Percentiles rank a stretch among this genome's conserved stretches.
These are phyloP conservation scores for Lamprotornis superbus DNA, from an alignment of 2,113 vertebrate species.

Conservation along the genomic window DNA sequence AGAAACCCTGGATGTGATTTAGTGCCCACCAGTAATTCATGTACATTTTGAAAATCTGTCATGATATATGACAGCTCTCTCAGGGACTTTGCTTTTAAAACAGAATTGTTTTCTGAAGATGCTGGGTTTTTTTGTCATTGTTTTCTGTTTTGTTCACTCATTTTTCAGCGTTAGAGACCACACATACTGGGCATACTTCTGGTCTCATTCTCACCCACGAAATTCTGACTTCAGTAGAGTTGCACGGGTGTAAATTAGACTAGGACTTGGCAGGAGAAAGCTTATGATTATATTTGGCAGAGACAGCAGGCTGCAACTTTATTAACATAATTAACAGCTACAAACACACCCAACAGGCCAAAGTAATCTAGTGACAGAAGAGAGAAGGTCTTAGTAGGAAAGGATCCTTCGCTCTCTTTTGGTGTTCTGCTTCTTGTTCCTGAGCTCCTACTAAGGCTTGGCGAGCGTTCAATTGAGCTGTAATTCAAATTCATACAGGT, in stretches of 20 bases:
- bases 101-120: conserved; percentile 38
- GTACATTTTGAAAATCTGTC: conserved; percentile 8
- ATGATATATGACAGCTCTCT: neutral
- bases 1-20: conserved; percentile 21
- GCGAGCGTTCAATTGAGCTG: conserved; percentile 72
- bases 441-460: conserved; percentile 57
- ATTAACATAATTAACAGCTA: conserved; percentile 69
- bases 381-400: conserved; percentile 42
- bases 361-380: conserved; percentile 46
- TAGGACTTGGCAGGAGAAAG: conserved; percentile 57
- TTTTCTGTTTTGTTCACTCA: conserved; percentile 9
- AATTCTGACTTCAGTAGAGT: conserved; percentile 51
- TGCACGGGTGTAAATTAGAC: conserved; percentile 54
- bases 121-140: conserved; percentile 10
- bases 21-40: neutral
- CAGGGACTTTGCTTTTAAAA: neutral
- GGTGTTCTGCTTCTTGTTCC: conserved; percentile 52
- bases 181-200: conserved; percentile 54
- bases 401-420: conserved; percentile 44
- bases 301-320: conserved; percentile 61
- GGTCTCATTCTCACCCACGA: conserved; percentile 48
- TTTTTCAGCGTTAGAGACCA: conserved; percentile 32
- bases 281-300: conserved; percentile 64
- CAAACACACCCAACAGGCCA: conserved; percentile 63
- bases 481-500: conserved; percentile 69